Evolutionary conservation across 2,797 vertebrate genomes (phyloP).

Genomic region (Cryptoblepharus egeriae): DNA sequence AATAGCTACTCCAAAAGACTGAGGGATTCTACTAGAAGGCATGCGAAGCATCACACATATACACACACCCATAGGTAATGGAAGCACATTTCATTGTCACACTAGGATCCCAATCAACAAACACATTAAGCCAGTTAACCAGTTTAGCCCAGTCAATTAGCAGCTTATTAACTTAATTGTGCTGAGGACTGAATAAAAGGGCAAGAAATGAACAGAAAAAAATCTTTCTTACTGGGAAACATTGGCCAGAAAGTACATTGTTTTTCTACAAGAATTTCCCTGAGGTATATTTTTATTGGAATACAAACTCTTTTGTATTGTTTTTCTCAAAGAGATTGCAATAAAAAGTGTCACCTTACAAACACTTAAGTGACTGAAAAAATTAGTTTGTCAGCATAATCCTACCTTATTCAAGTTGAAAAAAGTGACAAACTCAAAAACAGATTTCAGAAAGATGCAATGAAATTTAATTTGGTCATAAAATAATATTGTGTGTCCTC

Average conservation of each 20-base stretch:
- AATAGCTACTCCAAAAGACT: background rate
- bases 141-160: background rate
- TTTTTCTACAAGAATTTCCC: background rate
- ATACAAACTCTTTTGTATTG: background rate
- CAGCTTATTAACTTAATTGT: background rate
- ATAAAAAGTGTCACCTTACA: background rate
- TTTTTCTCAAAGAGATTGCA: background rate
- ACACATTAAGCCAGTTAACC: background rate
- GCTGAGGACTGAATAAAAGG: no score
- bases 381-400: background rate
- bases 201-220: background rate
- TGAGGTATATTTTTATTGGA: background rate
- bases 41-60: no score
- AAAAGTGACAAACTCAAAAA: background rate
- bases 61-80: background rate
- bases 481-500: no score
- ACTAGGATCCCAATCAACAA: background rate
- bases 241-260: background rate
- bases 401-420: background rate
- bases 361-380: background rate
- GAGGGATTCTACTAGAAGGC: background rate
- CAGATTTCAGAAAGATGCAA: background rate
- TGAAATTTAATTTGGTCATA: background rate
- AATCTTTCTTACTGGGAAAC: background rate
- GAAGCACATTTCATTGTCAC: background rate